Evolutionary conservation across 2,113 vertebrate genomes (phyloP), one percentile per base, ranked within the genome.

Genomic region (Thinocorus orbignyianus): DNA sequence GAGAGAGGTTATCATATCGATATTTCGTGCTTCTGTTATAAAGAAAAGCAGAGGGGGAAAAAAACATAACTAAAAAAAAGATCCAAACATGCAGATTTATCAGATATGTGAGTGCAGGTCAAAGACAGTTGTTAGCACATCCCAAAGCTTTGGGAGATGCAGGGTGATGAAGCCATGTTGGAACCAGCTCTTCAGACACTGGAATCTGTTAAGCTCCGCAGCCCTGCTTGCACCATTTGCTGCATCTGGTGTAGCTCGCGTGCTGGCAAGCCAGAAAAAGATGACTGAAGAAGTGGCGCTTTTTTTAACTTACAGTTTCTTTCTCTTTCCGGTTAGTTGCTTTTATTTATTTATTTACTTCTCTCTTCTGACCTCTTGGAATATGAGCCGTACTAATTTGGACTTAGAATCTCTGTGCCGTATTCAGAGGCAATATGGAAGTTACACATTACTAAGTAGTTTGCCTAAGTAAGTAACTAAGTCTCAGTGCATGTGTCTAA

Each of bases 241-340:
- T 58, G 1, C 7, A 4, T n/a, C 13, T 42, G 46, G 14, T 0
- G 0, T 52, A 31, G 17, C 37, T 64, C 31, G 31, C 14, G 2
- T n/a, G 24, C 64, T 83, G 72, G 39, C 58, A 86, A 86, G 61
- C 4, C 46, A 83, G 16, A 44, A 54, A 31, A 86, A 62, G 13
- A 42, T 44, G 55, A 48, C 35, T 62, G 35, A 60, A 81, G 42
- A 46, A 4, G 8, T 79, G 41, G 16, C 7, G 17, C 26, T 39
- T n/a, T 66, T 51, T 54, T 74, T 37, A 64, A 17, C 11, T 52
- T 89, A 7, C 22, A 42, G 11, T 70, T 96, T 65, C 10, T 73
- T 93, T 73, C 23, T 66, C 41, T 70, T 91, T 48, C 23, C 22
- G 26, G 11, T 19, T 84, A 48, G n/a, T 62, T 74, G 9, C 18